Base-by-base conservation (phyloP, 2,113 vertebrate species). In the Pollimyrus isidori region DNA sequence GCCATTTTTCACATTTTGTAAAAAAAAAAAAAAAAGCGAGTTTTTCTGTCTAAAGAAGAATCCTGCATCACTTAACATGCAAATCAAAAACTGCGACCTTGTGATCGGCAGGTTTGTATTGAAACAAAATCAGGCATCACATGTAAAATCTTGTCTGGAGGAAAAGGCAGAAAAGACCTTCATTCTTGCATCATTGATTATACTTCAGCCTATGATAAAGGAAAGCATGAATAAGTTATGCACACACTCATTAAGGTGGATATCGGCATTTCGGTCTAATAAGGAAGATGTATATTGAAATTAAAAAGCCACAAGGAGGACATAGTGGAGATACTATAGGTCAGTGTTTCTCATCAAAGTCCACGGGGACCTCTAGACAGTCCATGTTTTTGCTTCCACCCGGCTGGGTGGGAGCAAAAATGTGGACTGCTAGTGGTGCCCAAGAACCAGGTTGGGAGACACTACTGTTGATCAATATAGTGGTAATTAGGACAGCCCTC, bases 251-350 rank as follows among this genome's bases (percentile, higher is more conserved):
- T 89, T 53, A 84, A 10, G 35, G 52, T 85, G 52, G 30, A 82
- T 82, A 76, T 88, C 62, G 26, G 42, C 21, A 87, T 87, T 56
- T 87, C 85, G 17, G 85, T 50, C 85, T 53, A 87, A 87, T 87
- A 48, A 26, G 50, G 17, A 53, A 87, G 85, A 87, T 87, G 50
- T 87, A 53, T 87, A 87, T 53, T 87, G 49, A 53, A 87, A 49
- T 87, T 52, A 53, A 56, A 52, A 84, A 53, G 26, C 85, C 85
- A 30, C 50, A 48, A 23, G 17, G 13, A 53, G 26, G 15, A 52
- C n/a, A 53, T 9, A 86, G n/a, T n/a, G 42, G n/a, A 19, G 26
- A 26, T 87, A 7, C n/a, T 87, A 11, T 30, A 49, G 56, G 56
- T 53, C 62, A 69, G n/a, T 69, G n/a, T 69, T 69, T 69, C 3